Evolutionary conservation across 2,888 invertebrate genomes (phyloP).

Genomic region (Eristalinus sepulchralis): DNA sequence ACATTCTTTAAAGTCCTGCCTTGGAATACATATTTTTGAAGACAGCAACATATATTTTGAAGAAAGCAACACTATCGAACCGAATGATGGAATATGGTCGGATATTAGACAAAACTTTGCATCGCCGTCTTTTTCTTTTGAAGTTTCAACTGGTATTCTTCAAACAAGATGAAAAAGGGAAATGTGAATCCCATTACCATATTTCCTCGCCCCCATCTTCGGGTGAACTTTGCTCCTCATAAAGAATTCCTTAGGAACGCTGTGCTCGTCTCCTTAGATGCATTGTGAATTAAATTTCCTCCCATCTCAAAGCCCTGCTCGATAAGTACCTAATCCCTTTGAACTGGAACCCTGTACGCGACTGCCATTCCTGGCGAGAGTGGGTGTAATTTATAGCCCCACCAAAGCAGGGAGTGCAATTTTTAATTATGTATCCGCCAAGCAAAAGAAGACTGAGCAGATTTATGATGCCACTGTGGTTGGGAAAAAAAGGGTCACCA

Average conservation of each 20-base stretch:
- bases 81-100: no score
- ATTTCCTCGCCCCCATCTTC: not conserved
- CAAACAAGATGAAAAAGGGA: no score
- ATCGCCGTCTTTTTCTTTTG: no score
- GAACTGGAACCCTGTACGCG: constrained; percentile 19
- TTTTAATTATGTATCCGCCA: constrained; percentile 35
- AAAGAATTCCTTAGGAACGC: not conserved
- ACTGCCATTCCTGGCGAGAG: constrained; percentile 13
- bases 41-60: no score
- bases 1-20: no score
- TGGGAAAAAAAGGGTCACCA: constrained; percentile 10
- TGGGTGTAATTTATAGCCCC: constrained; percentile 36
- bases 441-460: constrained; percentile 1
- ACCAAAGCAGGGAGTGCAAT: constrained; percentile 20
- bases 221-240: not conserved
- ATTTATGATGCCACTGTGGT: constrained; percentile 19
- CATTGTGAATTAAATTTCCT: not conserved
- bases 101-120: no score
- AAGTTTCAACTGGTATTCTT: no score
- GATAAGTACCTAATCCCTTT: constrained; percentile 43
- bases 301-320: constrained; percentile 11
- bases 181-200: no score
- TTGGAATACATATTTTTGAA: no score
- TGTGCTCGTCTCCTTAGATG: not conserved
- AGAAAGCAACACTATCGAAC: no score